Evolutionary conservation across 2,888 invertebrate species (phyloP), one percentile per base, ranked within the genome.

Genomic region (Schrankia costaestrigalis): DNA sequence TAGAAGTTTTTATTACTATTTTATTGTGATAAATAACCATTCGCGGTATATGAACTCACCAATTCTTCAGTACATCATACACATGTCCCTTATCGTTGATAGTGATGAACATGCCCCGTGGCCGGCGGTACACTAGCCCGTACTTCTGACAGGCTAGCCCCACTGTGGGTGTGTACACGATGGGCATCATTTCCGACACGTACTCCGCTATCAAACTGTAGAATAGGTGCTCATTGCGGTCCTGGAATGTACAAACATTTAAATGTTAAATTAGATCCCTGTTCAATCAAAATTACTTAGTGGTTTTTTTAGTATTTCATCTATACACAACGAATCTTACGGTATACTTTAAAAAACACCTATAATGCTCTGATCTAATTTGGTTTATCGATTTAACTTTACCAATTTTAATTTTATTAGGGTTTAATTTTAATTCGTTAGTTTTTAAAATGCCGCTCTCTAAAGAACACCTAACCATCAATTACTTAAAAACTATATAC

Each of bases 91-190:
- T 95, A 76, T 99, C 99, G 73, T 98, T 92, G 49, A 99, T 97
- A 25, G 97, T 96, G 68, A 99, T 95, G 82, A 96, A 99, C 31
- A 99, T 89, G 3, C 99, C 99, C 52, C 97, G 92, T 1, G 98
- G 97, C 49, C 96, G 90, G 54, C 94, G 93, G 85, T 93, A 97
- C 47, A 98, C 93, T 47, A 97, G 90, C 11, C 99, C 98, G 80
- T 94, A 99, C 77, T 97, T 96, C 87, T 99, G 98, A 82, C 99
- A 99, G 14, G 98, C 99, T 58, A 95, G 89, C 3, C 99, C 99
- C 7, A 99, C 99, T 0, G 97, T 97, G 0, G 99, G 99, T 0
- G 99, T 99, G 84, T 99, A 99, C n/a, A 99, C 97, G 41, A 99
- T 90, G 0, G 99, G 99, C 97, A 99, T 97, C 90, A 97, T 92